These are phyloP conservation scores for Ophioninae sp. DNA, from an alignment of 2,888 invertebrate genomes.

Conservation along the genomic window DNA sequence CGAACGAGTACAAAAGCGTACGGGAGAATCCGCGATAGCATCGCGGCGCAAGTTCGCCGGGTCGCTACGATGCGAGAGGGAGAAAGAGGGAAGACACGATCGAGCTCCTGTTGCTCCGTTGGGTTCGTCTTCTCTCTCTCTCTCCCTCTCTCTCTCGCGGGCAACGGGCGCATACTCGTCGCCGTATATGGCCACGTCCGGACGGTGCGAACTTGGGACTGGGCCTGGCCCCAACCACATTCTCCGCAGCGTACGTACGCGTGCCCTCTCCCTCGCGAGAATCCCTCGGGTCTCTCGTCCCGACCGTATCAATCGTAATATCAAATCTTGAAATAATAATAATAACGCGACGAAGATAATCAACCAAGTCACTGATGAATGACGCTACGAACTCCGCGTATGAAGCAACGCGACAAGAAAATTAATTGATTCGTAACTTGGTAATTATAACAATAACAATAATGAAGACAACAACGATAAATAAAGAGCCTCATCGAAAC, in stretches of 20 bases:
- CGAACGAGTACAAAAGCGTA: not conserved
- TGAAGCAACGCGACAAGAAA: no score
- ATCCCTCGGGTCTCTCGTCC: not conserved
- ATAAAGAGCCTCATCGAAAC: not conserved
- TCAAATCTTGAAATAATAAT: not conserved
- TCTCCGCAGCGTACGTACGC: not conserved
- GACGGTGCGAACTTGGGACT: slow-evolving; percentile 58
- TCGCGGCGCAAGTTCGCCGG: not conserved
- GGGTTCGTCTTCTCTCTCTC: slow-evolving; percentile 6
- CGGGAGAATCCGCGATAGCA: slow-evolving; percentile 18
- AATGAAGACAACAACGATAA: not conserved
- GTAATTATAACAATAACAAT: not conserved
- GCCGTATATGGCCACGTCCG: slow-evolving; percentile 59
- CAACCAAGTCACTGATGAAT: no score
- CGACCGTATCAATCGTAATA: not conserved
- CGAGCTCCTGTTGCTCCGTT: slow-evolving; percentile 34
- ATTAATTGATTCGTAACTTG: no score
- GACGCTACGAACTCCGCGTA: no score
- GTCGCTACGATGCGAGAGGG: not conserved
- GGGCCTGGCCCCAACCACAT: slow-evolving; percentile 43
- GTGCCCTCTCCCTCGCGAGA: not conserved
- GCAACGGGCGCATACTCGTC: slow-evolving; percentile 38
- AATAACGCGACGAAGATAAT: not conserved
- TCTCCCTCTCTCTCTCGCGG: not conserved
- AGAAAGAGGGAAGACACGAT: slow-evolving; percentile 33